These are phyloP conservation scores for Cataglyphis albicans DNA, from an alignment of 2,888 invertebrate species.

Conservation along the genomic window DNA sequence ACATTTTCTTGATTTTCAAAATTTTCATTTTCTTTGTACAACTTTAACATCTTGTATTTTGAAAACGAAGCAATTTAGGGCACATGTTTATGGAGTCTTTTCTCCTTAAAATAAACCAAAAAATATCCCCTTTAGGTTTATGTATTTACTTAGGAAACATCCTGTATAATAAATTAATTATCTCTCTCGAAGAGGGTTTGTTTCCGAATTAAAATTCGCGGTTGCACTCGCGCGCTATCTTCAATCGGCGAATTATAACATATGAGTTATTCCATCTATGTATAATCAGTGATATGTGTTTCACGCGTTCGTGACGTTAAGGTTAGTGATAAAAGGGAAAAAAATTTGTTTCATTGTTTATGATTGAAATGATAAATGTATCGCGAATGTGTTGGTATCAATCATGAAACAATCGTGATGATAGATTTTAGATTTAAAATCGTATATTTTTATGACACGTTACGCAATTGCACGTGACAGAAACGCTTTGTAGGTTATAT, in stretches of 20 bases:
- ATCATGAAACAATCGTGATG: constrained; percentile 1
- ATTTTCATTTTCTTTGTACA: too few species aligned
- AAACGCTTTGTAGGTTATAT: not conserved
- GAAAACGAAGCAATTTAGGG: too few species aligned
- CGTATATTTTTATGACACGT: not conserved
- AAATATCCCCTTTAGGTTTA: too few species aligned
- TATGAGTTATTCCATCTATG: not conserved
- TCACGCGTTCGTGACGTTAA: not conserved
- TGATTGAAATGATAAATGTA: not conserved
- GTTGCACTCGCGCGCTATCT: not conserved
- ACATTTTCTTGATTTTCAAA: too few species aligned
- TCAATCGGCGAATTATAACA: not conserved
- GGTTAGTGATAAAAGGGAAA: not conserved
- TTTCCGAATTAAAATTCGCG: not conserved
- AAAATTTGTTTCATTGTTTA: not conserved
- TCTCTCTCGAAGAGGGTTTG: not conserved
- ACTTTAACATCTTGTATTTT: too few species aligned
- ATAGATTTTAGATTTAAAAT: not conserved
- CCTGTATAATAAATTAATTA: too few species aligned
- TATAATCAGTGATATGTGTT: not conserved
- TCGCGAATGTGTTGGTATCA: not conserved
- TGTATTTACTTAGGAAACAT: too few species aligned
- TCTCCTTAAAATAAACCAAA: too few species aligned
- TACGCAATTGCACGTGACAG: not conserved
- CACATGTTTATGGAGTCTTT: too few species aligned